phyloP scores from a whole-genome alignment of 1,140 invertebrate species.

The Apis dorsata region DNA sequence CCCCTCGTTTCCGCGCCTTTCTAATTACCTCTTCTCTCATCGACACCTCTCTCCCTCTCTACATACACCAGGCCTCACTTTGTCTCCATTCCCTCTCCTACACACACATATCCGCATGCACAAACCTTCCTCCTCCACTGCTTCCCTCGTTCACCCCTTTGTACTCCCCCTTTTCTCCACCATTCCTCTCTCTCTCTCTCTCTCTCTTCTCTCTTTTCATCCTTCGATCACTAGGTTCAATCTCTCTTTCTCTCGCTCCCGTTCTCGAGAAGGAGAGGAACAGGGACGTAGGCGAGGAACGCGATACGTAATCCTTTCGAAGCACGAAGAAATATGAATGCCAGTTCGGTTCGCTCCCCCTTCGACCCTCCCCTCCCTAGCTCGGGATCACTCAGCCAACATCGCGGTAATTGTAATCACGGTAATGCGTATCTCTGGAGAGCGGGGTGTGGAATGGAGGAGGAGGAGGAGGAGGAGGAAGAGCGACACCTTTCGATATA shows the following conservation, averaged over 20 bases:
- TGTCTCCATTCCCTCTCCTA: not conserved
- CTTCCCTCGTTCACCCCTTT: not conserved
- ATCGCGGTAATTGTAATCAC: conserved; percentile 66
- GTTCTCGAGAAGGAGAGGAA: not conserved
- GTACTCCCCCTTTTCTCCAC: not conserved
- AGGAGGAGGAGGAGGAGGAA: conserved; percentile 6
- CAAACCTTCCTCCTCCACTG: not conserved
- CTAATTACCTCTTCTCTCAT: conserved; percentile 17
- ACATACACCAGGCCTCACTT: not conserved
- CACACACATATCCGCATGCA: too few species aligned
- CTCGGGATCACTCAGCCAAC: conserved; percentile 55
- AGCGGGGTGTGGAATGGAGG: too few species aligned
- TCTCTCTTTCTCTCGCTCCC: not conserved
- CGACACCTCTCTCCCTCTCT: conserved; percentile 1
- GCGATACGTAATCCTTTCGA: conserved; percentile 17
- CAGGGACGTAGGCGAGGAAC: too few species aligned
- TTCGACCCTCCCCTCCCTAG: not conserved
- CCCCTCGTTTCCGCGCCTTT: not conserved
- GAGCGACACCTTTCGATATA: conserved; percentile 48
- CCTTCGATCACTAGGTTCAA: too few species aligned
- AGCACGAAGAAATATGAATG: conserved; percentile 23
- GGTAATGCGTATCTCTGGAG: conserved; percentile 59
- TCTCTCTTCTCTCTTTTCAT: not conserved
- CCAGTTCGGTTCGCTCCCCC: conserved; percentile 21
- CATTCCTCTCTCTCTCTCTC: not conserved